Percentiles rank a stretch among this genome's conserved stretches.
These are phyloP conservation scores for Euphydryas editha DNA, from an alignment of 2,888 invertebrate species.

Conservation along the genomic window DNA sequence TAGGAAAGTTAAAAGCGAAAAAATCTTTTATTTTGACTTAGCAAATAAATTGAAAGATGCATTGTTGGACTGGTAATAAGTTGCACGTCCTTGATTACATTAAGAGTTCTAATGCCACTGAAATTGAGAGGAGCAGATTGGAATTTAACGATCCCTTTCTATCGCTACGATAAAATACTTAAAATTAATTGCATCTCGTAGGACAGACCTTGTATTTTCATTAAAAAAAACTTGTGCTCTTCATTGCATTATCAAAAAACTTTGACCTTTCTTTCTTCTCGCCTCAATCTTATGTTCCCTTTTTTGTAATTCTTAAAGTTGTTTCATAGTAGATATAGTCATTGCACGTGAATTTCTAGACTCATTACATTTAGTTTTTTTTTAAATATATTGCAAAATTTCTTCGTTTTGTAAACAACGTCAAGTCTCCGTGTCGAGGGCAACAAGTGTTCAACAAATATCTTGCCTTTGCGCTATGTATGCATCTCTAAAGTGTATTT, in stretches of 20 bases:
- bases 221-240: neutral
- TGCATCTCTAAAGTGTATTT: constrained; percentile 63
- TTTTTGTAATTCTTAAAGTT: neutral
- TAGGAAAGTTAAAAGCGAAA: constrained; percentile 73
- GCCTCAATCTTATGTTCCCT: neutral
- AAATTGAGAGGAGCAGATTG: constrained; percentile 64
- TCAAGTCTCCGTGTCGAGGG: constrained; percentile 45
- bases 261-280: neutral
- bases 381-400: constrained; percentile 56
- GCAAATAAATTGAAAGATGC: constrained; percentile 78
- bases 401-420: constrained; percentile 57
- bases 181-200: constrained; percentile 41
- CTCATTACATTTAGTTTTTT: constrained; percentile 26
- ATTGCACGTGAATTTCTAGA: neutral
- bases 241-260: neutral
- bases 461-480: constrained; percentile 29
- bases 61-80: constrained; percentile 82
- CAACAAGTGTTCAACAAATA: constrained; percentile 56
- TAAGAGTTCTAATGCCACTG: constrained; percentile 60
- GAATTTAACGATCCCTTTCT: constrained; percentile 58
- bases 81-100: constrained; percentile 77
- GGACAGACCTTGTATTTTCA: neutral
- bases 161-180: constrained; percentile 48
- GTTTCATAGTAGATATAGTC: neutral
- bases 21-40: constrained; percentile 72